Percentiles rank a stretch among this genome's conserved stretches.
Evolutionary conservation across 2,888 invertebrate genomes (phyloP).

Genomic region (Drosophila barbarae): DNA sequence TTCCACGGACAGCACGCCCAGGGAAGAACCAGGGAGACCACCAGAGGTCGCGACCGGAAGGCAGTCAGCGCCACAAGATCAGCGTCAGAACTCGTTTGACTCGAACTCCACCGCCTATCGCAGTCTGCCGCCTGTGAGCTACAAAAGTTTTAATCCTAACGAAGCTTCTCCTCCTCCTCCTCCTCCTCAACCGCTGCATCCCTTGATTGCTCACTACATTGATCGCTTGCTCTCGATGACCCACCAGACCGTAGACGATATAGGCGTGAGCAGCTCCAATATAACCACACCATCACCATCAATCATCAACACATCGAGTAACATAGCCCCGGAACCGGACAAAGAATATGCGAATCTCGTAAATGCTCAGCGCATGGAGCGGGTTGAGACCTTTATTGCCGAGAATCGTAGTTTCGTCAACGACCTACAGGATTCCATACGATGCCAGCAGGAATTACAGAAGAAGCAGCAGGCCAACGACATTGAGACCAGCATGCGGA

Average conservation of each 20-base stretch:
- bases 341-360: slow-evolving; percentile 36
- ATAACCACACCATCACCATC: slow-evolving; percentile 81
- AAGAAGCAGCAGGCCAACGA: slow-evolving; percentile 13
- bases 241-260: slow-evolving; percentile 80
- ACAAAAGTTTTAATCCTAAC: slow-evolving; percentile 23
- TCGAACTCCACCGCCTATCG: slow-evolving; percentile 75
- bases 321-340: slow-evolving; percentile 57
- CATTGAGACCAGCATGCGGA: slow-evolving; percentile 53
- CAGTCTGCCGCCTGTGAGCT: slow-evolving; percentile 66
- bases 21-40: slow-evolving; percentile 1
- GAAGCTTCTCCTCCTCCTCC: background rate
- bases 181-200: slow-evolving; percentile 64
- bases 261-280: slow-evolving; percentile 80
- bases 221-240: slow-evolving; percentile 81
- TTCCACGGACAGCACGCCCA: background rate
- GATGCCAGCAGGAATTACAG: slow-evolving; percentile 28
- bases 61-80: background rate
- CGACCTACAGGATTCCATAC: slow-evolving; percentile 76
- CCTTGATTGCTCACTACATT: slow-evolving; percentile 80
- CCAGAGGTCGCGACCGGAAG: background rate
- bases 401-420: slow-evolving; percentile 77
- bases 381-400: slow-evolving; percentile 73
- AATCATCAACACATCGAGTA: slow-evolving; percentile 79
- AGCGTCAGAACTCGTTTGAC: slow-evolving; percentile 65
- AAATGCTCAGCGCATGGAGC: slow-evolving; percentile 59